These are phyloP conservation scores for Paralichthys olivaceus DNA, from an alignment of 2,113 vertebrate genomes.

Conservation along the genomic window DNA sequence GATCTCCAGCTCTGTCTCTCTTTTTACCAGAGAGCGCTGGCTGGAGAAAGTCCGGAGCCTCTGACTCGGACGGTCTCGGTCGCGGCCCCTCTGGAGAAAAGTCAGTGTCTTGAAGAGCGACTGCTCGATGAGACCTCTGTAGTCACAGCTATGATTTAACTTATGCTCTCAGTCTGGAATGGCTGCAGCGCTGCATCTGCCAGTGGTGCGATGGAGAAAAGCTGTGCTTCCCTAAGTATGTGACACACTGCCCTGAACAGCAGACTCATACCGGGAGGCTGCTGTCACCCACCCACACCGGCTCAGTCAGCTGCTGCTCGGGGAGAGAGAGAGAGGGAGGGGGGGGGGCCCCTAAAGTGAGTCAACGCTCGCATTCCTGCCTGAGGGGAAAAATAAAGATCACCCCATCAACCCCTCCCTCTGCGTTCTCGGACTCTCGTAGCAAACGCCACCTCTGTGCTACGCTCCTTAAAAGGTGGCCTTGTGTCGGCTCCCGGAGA, in stretches of 20 bases:
- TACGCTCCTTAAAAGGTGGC: slow-evolving; percentile 72
- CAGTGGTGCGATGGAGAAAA: slow-evolving; percentile 11
- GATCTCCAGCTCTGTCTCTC: too few species aligned
- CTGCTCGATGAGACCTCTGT: too few species aligned
- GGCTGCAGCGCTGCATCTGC: background rate
- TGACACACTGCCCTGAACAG: slow-evolving; percentile 51
- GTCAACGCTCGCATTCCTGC: slow-evolving; percentile 56
- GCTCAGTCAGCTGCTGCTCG: slow-evolving; percentile 59
- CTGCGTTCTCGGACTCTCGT: background rate
- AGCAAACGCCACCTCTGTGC: slow-evolving; percentile 40
- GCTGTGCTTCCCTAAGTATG: slow-evolving; percentile 22
- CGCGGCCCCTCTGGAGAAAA: too few species aligned
- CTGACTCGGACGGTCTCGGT: too few species aligned
- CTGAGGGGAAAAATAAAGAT: slow-evolving; percentile 54
- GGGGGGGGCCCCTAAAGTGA: slow-evolving; percentile 16
- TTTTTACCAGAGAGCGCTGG: too few species aligned
- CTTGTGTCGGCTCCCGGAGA: slow-evolving; percentile 23
- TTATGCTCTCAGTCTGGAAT: too few species aligned
- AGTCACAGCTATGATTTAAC: too few species aligned
- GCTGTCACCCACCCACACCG: slow-evolving; percentile 41
- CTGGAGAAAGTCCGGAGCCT: too few species aligned
- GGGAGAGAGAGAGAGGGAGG: too few species aligned
- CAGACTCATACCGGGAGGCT: slow-evolving; percentile 37
- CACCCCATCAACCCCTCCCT: slow-evolving; percentile 27
- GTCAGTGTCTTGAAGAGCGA: too few species aligned